phyloP scores from a whole-genome alignment of 2,888 invertebrate species.

The Biston betularia region DNA sequence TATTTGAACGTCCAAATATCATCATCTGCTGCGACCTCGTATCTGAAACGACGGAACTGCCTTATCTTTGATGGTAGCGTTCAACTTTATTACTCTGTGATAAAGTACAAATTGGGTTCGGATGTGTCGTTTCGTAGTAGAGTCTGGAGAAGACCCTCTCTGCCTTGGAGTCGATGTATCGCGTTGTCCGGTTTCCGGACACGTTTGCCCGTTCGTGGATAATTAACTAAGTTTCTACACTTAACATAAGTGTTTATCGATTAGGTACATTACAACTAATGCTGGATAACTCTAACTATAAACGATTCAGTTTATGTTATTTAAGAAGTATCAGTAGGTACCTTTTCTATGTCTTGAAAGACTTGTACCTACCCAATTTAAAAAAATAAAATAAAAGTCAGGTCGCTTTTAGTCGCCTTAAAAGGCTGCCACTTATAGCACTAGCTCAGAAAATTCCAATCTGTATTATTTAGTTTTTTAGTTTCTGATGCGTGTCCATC shows the following conservation, averaged over 20 bases:
- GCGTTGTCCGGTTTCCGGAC: conserved; percentile 85
- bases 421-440: too few species aligned
- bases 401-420: too few species aligned
- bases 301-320: too few species aligned
- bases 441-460: too few species aligned
- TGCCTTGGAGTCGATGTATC: conserved; percentile 66
- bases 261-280: conserved; percentile 28
- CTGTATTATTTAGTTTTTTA: too few species aligned
- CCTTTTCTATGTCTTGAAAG: too few species aligned
- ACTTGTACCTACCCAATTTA: too few species aligned
- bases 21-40: conserved; percentile 56
- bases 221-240: conserved; percentile 81
- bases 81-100: conserved; percentile 48
- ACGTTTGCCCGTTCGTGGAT: conserved; percentile 61
- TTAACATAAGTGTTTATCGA: conserved; percentile 53
- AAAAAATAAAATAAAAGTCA: too few species aligned
- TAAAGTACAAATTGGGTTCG: conserved; percentile 51
- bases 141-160: conserved; percentile 80
- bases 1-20: conserved; percentile 73
- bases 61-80: conserved; percentile 39
- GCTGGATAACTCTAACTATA: background rate
- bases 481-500: too few species aligned
- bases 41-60: conserved; percentile 56
- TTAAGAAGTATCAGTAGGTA: too few species aligned
- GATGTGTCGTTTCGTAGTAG: conserved; percentile 49